Evolutionary conservation across 2,113 vertebrate genomes (phyloP).

Genomic region (Colaptes auratus): DNA sequence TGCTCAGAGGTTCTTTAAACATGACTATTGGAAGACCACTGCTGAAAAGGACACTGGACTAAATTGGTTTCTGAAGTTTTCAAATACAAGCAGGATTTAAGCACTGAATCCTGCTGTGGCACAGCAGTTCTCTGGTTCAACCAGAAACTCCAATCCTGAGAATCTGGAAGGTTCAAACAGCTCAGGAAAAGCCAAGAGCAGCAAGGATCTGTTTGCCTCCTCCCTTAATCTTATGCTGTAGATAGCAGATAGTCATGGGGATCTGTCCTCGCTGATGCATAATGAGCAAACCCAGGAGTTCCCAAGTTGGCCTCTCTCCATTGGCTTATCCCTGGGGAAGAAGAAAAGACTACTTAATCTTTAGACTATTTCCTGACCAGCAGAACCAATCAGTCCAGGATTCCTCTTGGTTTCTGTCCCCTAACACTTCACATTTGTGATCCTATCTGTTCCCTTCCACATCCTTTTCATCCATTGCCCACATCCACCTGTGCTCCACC

Average conservation of each 20-base stretch:
- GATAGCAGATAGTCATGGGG: not conserved
- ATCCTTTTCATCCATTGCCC: not conserved
- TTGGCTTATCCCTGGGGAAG: rapidly evolving
- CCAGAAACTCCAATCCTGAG: not conserved
- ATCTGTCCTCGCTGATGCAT: not conserved
- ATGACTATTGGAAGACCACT: not conserved
- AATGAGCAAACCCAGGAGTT: not conserved
- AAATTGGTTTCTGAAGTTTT: not conserved
- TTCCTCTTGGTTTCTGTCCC: not conserved
- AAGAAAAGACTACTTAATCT: not conserved
- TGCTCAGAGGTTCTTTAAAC: not conserved
- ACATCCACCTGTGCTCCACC: not conserved
- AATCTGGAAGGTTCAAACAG: not conserved
- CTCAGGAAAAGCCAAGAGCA: not conserved
- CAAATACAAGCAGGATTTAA: not conserved
- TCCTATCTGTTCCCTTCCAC: not conserved
- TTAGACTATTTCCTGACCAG: not conserved
- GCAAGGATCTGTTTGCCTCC: not conserved
- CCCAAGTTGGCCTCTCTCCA: not conserved
- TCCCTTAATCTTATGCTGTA: not conserved
- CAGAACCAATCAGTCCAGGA: not conserved
- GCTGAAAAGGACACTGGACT: not conserved
- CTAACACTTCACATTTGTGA: not conserved
- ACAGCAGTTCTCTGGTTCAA: not conserved
- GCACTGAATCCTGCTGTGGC: not conserved